phyloP scores from a whole-genome alignment of 2,888 invertebrate genomes.

The Ochropleura leucogaster region DNA sequence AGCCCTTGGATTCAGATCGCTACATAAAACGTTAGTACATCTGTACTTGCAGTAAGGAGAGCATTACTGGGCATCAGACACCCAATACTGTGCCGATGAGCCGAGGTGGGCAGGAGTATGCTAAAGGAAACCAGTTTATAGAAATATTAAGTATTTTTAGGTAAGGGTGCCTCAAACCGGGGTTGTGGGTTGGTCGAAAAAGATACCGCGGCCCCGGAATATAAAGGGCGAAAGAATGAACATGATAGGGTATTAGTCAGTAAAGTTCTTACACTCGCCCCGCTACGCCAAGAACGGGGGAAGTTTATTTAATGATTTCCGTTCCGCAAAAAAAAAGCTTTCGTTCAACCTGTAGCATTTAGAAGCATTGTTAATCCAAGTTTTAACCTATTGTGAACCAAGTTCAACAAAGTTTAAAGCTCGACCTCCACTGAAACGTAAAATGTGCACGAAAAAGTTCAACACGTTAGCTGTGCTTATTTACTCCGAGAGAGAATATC shows the following conservation, averaged over 20 bases:
- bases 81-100: slow-evolving; percentile 44
- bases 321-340: too few species aligned
- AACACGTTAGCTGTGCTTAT: not conserved
- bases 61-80: slow-evolving; percentile 43
- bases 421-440: not conserved
- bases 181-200: too few species aligned
- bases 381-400: not conserved
- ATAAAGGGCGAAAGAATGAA: too few species aligned
- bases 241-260: too few species aligned
- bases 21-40: slow-evolving; percentile 47
- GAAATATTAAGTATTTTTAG: too few species aligned
- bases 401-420: not conserved
- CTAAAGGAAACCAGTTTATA: slow-evolving; percentile 7
- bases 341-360: not conserved
- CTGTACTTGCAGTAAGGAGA: slow-evolving; percentile 39
- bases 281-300: too few species aligned
- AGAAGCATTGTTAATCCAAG: not conserved
- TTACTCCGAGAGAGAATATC: too few species aligned
- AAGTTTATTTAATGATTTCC: too few species aligned
- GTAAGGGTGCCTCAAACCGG: too few species aligned
- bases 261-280: too few species aligned
- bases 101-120: not conserved
- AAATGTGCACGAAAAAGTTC: not conserved
- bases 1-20: not conserved
- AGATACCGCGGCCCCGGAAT: too few species aligned